A percentile compares a stretch with the other conserved stretches of the same genome.
Evolutionary conservation across 2,888 invertebrate genomes (phyloP).

Genomic region (Blomia tropicalis): DNA sequence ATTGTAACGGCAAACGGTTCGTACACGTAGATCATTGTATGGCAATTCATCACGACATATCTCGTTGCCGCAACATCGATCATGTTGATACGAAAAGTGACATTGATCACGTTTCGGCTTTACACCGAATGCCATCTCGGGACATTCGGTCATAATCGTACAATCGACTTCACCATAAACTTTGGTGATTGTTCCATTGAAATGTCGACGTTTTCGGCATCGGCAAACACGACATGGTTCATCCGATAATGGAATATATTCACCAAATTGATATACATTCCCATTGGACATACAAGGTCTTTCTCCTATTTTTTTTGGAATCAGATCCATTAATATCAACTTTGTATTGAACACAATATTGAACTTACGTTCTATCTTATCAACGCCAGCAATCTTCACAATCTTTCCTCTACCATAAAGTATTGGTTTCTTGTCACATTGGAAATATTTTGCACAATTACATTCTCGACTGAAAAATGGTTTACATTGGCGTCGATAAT

Average conservation of each 20-base stretch:
- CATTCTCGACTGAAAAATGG: slow-evolving; percentile 8
- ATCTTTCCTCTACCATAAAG: background rate
- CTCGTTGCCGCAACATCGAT: slow-evolving; percentile 17
- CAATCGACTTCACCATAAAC: slow-evolving; percentile 17
- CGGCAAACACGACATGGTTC: slow-evolving; percentile 20
- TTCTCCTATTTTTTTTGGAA: background rate
- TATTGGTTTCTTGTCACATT: slow-evolving; percentile 1
- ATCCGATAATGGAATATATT: slow-evolving; percentile 1
- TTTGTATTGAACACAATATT: background rate
- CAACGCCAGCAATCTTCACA: background rate
- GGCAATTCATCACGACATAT: slow-evolving; percentile 11
- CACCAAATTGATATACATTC: slow-evolving; percentile 13
- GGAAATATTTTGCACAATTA: slow-evolving; percentile 19
- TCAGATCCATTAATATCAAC: background rate
- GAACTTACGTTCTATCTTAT: background rate
- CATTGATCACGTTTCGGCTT: slow-evolving; percentile 4
- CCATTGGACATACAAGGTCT: slow-evolving; percentile 8
- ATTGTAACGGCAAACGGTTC: slow-evolving; percentile 24
- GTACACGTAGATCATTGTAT: background rate
- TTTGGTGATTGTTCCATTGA: background rate
- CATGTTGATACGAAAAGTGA: slow-evolving; percentile 13
- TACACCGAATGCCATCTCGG: slow-evolving; percentile 15
- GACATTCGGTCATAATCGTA: slow-evolving; percentile 12
- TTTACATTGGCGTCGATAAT: background rate
- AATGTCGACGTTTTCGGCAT: slow-evolving; percentile 8